A percentile compares a stretch with the other conserved stretches of the same genome.
These are phyloP conservation scores for Ophioninae sp. DNA, from an alignment of 2,888 invertebrate genomes.

Conservation along the genomic window DNA sequence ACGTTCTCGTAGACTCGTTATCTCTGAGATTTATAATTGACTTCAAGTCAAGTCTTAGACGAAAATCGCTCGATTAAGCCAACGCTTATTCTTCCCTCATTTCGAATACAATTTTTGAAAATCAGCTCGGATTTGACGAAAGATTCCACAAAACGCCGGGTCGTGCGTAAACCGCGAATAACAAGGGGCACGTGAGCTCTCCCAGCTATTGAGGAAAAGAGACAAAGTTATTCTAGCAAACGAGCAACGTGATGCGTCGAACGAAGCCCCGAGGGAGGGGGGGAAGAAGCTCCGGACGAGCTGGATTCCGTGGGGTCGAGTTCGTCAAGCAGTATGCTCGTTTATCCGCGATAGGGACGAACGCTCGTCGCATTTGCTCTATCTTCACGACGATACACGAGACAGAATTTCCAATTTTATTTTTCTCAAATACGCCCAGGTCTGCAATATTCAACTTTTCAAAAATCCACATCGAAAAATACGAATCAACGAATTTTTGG, in stretches of 20 bases:
- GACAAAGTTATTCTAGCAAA: slow-evolving; percentile 49
- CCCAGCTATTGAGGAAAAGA: slow-evolving; percentile 50
- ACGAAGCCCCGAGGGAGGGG: slow-evolving; percentile 4
- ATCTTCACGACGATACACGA: not conserved
- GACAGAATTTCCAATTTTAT: too few species aligned
- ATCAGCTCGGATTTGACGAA: not conserved
- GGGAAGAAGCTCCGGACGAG: slow-evolving; percentile 48
- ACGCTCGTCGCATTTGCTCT: slow-evolving; percentile 1
- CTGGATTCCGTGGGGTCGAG: slow-evolving; percentile 48
- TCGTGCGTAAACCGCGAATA: slow-evolving; percentile 1
- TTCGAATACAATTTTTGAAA: not conserved
- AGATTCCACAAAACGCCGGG: not conserved
- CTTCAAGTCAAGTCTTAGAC: too few species aligned
- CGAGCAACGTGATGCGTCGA: slow-evolving; percentile 28
- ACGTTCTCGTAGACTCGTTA: not conserved
- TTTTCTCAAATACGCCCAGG: too few species aligned
- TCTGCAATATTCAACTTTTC: too few species aligned
- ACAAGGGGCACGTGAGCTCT: slow-evolving; percentile 26
- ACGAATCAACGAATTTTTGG: too few species aligned
- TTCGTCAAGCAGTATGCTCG: slow-evolving; percentile 37
- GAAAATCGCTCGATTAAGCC: not conserved
- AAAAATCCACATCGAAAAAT: too few species aligned
- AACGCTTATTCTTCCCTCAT: not conserved
- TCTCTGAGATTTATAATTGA: slow-evolving; percentile 1
- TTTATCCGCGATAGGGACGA: slow-evolving; percentile 50